Evolutionary conservation across 1,140 invertebrate genomes (phyloP).

Genomic region (Caenorhabditis brenneri): DNA sequence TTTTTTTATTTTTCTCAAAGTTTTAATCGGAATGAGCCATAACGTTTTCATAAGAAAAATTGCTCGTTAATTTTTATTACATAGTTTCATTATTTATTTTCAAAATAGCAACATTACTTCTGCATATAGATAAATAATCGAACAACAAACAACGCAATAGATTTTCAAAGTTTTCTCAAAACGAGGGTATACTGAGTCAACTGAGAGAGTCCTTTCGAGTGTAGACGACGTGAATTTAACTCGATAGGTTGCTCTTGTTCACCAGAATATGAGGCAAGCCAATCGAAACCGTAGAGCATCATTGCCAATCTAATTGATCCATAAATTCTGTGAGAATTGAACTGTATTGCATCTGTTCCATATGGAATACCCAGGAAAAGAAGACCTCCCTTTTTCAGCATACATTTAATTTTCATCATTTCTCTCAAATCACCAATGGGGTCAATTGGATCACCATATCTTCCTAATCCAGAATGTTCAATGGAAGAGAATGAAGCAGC

Average conservation of each 20-base stretch:
- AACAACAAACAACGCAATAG: too few relatives aligned
- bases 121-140: too few relatives aligned
- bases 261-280: neutral
- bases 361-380: conserved; percentile 14
- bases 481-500: conserved; percentile 14
- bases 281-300: neutral
- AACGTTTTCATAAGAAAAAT: too few relatives aligned
- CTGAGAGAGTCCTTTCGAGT: too few relatives aligned
- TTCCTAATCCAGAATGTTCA: neutral
- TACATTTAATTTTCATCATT: conserved; percentile 22
- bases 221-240: neutral
- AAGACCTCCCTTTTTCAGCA: conserved; percentile 45
- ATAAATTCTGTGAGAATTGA: conserved; percentile 29
- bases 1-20: too few relatives aligned
- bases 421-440: conserved; percentile 41
- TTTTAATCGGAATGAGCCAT: too few relatives aligned
- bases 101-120: too few relatives aligned
- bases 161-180: too few relatives aligned
- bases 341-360: conserved; percentile 14
- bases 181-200: too few relatives aligned
- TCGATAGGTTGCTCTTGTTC: neutral
- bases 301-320: conserved; percentile 22
- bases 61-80: too few relatives aligned
- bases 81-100: too few relatives aligned
- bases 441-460: conserved; percentile 41